Evolutionary conservation across 2,888 invertebrate species (phyloP), one percentile per base, ranked within the genome.

Genomic region (Taenaris catops): DNA sequence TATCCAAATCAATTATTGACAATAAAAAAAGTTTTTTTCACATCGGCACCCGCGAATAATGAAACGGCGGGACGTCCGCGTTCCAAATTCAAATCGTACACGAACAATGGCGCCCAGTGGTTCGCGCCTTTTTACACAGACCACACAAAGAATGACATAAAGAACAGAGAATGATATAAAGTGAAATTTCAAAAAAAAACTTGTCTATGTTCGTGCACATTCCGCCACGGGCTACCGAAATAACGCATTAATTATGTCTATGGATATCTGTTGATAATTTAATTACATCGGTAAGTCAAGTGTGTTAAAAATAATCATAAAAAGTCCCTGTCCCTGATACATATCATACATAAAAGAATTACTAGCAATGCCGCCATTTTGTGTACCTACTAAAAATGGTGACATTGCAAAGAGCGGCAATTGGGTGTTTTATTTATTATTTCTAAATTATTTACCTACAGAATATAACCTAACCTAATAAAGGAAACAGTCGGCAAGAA

Each of bases 31-130:
- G 41, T 55, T 69, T 75, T 32, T 75, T 76, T 74, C 63, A 70
- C 68, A 64, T 66, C 66, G 62, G 68, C 79, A 75, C 63, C 76
- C 75, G 69, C 78, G 66, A 75, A 80, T 76, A 83, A 81, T 67
- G 62, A 62, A 72, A 62, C 84, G 44, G 61, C 84, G 72, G 84
- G 68, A 67, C 54, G 68, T 59, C 71, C 52, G 52, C 69, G 60
- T 78, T 80, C 70, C 53, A 67, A 76, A 75, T 80, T 81, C 62
- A 65, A 80, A 78, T 73, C 60, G 67, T 63, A 63, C 62, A 61
- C 56, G 53, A 70, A 84, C 84, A 84, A 86, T 68, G 71, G 73
- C 65, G 41, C 54, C 81, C 78, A 63, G 60, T 63, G 50, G 84
- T 65, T 79, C 67, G 67, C 73, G 72, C 73, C 73, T 68, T 70